These are phyloP conservation scores for Aepyceros melampus DNA, from an alignment of 2,113 vertebrate genomes.

Conservation along the genomic window DNA sequence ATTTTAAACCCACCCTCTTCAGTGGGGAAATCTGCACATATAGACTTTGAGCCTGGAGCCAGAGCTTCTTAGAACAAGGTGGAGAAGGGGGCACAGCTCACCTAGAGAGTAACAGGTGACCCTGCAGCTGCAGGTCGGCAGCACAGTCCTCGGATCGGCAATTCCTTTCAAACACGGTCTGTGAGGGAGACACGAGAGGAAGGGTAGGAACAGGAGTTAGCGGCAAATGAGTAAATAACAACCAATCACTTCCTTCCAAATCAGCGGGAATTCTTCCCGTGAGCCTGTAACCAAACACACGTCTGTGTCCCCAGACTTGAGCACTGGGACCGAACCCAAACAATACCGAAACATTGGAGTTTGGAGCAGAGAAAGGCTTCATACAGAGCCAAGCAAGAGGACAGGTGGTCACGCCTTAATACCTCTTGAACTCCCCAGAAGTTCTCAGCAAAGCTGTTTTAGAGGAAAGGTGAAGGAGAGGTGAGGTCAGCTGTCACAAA, in stretches of 20 bases:
- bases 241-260: not conserved
- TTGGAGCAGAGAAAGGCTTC: not conserved
- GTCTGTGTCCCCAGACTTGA: not conserved
- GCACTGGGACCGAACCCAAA: not conserved
- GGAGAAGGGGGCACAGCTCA: conserved; percentile 59
- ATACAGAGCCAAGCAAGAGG: not conserved
- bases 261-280: fast-evolving
- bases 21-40: not conserved
- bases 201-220: not conserved
- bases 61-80: not conserved
- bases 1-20: not conserved
- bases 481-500: not conserved
- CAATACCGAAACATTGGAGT: not conserved
- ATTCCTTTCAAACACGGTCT: conserved; percentile 99
- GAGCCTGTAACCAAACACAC: not conserved
- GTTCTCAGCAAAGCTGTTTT: not conserved
- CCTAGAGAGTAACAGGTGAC: conserved; percentile 92
- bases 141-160: conserved; percentile 97
- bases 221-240: fast-evolving
- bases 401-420: not conserved
- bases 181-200: conserved; percentile 57
- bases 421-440: not conserved
- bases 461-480: not conserved
- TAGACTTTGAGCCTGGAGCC: not conserved
- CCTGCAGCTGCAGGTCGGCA: conserved; percentile 92